Conservation (phyloP, 2,113 vertebrate species). For the Dinomys branickii region DNA sequence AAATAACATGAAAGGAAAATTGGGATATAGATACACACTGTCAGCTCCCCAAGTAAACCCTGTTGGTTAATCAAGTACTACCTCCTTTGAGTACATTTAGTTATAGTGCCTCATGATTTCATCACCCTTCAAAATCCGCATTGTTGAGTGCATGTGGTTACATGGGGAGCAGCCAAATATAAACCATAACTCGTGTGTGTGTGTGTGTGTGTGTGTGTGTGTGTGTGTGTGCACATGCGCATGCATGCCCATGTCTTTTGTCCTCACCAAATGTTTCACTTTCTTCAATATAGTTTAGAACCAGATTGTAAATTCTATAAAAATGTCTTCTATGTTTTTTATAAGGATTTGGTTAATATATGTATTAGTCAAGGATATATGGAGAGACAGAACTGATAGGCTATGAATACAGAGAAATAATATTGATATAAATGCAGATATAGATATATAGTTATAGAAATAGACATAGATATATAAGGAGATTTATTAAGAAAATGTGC, state of each 20-base stretch:
- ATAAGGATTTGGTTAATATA: neutral
- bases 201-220: neutral
- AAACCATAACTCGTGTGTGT: neutral
- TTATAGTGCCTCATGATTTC: neutral
- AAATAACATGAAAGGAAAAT: too few species aligned
- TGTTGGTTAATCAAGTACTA: neutral
- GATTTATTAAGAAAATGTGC: neutral
- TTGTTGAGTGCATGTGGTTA: neutral
- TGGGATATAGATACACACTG: neutral
- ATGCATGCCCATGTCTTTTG: neutral
- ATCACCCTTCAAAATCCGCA: neutral
- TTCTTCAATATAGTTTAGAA: neutral
- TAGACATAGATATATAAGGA: neutral
- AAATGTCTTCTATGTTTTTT: neutral
- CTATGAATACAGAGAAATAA: neutral
- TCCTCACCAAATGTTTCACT: neutral
- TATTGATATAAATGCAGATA: neutral
- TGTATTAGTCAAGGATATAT: neutral
- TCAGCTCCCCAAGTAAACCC: neutral
- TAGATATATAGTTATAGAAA: neutral
- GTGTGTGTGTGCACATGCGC: neutral
- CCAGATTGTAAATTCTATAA: neutral
- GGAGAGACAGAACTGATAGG: neutral
- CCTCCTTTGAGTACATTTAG: neutral
- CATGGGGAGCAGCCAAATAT: neutral